A percentile compares a stretch with the other conserved stretches of the same genome.
These are phyloP conservation scores for Rhinoderma darwinii DNA, from an alignment of 2,113 vertebrate genomes.

Conservation along the genomic window DNA sequence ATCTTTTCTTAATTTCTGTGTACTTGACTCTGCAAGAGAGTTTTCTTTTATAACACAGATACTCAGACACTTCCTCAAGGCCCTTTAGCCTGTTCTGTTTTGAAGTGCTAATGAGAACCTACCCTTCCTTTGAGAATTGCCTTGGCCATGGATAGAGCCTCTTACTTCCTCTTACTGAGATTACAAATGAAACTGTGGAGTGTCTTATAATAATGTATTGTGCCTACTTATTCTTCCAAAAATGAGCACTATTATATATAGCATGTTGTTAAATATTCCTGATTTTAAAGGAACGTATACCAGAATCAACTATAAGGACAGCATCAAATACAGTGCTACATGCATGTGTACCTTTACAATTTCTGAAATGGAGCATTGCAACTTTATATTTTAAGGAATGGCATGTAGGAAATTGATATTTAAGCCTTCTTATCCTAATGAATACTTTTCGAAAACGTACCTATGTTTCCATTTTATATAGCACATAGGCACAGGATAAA, in stretches of 20 bases:
- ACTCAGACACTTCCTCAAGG: background rate
- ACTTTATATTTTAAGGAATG: no score
- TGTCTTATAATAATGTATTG: background rate
- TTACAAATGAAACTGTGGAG: background rate
- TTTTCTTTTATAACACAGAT: background rate
- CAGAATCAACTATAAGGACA: background rate
- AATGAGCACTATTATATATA: background rate
- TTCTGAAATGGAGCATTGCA: background rate
- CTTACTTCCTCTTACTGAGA: conserved; percentile 2
- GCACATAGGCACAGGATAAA: no score
- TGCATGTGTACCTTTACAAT: background rate
- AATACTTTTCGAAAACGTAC: no score
- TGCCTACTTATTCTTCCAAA: background rate
- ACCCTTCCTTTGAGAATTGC: background rate
- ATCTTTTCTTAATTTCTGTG: background rate
- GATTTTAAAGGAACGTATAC: background rate
- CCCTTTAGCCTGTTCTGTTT: background rate
- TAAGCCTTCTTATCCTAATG: no score
- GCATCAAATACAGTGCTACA: no score
- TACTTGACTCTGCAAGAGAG: background rate
- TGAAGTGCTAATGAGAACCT: conserved; percentile 25
- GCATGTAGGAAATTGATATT: no score
- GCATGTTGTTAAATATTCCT: background rate
- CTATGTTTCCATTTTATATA: no score
- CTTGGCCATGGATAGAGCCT: background rate